These are phyloP conservation scores for Epirrhoe tristata DNA, from an alignment of 2,888 invertebrate genomes.

Conservation along the genomic window DNA sequence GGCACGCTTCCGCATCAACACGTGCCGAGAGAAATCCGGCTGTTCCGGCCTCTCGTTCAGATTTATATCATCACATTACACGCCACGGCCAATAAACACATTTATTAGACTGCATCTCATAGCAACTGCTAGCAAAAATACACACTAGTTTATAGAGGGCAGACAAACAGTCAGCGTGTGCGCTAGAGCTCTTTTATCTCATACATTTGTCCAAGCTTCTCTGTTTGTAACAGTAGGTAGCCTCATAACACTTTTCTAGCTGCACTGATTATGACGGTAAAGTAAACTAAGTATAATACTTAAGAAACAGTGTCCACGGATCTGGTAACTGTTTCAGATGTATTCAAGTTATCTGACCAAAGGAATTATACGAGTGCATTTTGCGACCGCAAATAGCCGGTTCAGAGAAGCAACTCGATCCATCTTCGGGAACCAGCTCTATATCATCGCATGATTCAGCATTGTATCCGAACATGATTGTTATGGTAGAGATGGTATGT, in stretches of 20 bases:
- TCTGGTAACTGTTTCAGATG: slow-evolving; percentile 30
- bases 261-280: slow-evolving; percentile 40
- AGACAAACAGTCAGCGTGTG: background rate
- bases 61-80: slow-evolving; percentile 49
- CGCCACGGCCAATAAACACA: slow-evolving; percentile 47
- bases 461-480: background rate
- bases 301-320: slow-evolving; percentile 16
- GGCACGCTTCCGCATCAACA: slow-evolving; percentile 68
- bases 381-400: slow-evolving; percentile 49
- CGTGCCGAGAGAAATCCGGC: slow-evolving; percentile 69
- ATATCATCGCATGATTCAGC: slow-evolving; percentile 4
- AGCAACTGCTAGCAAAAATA: background rate
- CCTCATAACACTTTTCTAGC: slow-evolving; percentile 46
- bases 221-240: background rate
- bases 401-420: slow-evolving; percentile 60
- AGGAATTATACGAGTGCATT: slow-evolving; percentile 40
- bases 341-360: slow-evolving; percentile 34
- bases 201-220: background rate
- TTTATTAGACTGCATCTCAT: slow-evolving; percentile 21
- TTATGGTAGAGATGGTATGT: background rate
- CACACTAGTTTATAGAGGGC: background rate
- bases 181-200: background rate
- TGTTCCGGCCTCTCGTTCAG: slow-evolving; percentile 51
- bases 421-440: slow-evolving; percentile 42
- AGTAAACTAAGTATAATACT: slow-evolving; percentile 34